Evolutionary conservation across 1,140 invertebrate genomes (phyloP).

Genomic region (Drosophila azteca): DNA sequence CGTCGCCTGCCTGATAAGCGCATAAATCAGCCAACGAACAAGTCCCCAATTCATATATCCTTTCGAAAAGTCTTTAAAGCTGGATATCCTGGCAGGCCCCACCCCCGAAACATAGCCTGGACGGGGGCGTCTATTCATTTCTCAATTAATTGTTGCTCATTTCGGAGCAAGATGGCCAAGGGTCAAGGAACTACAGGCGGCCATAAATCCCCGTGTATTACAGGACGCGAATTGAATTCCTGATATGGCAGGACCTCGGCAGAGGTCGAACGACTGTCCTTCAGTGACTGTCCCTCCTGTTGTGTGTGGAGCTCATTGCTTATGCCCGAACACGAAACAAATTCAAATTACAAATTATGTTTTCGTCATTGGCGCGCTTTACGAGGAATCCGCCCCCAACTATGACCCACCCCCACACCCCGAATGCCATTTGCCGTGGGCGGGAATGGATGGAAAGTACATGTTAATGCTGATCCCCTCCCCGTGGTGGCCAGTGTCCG

Average conservation of each 20-base stretch:
- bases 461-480: background rate
- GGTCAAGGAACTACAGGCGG: background rate
- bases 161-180: too few species aligned
- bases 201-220: background rate
- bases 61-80: too few species aligned
- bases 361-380: conserved; percentile 71
- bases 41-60: background rate
- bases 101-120: too few species aligned
- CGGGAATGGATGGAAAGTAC: too few species aligned
- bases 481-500: conserved; percentile 55
- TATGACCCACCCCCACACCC: background rate
- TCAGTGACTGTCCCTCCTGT: background rate
- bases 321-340: conserved; percentile 81
- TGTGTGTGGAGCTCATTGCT: conserved; percentile 61
- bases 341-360: conserved; percentile 83
- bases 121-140: too few species aligned
- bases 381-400: conserved; percentile 27
- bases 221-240: conserved; percentile 23
- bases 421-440: background rate
- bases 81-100: too few species aligned
- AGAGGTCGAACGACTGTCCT: background rate
- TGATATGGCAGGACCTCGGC: conserved; percentile 3
- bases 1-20: conserved; percentile 76
- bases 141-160: too few species aligned
- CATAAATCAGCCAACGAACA: conserved; percentile 68